Conservation (phyloP, 2,797 vertebrate genomes). For the Poliocrania exsul region DNA sequence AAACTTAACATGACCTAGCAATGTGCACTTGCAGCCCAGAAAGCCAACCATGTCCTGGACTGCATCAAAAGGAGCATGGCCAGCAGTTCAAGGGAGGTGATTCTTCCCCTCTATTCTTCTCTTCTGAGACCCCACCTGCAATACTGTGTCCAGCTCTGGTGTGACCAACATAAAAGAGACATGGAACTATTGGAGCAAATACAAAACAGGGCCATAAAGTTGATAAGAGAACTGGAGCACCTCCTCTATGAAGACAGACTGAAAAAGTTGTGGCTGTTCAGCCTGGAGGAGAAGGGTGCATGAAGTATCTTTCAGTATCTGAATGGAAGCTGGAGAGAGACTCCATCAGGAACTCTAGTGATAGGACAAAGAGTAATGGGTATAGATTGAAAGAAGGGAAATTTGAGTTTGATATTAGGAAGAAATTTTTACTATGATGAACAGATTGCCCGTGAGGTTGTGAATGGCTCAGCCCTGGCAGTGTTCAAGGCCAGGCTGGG, state of each 20-base stretch:
- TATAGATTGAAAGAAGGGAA: background rate
- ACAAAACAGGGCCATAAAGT: background rate
- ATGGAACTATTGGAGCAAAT: background rate
- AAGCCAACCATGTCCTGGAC: background rate
- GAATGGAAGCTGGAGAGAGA: background rate
- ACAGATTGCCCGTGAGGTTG: background rate
- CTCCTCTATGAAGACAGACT: background rate
- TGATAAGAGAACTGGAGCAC: background rate
- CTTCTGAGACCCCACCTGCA: background rate
- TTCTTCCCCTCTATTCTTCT: background rate
- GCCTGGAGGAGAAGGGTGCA: background rate
- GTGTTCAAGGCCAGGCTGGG: background rate
- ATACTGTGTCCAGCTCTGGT: no score
- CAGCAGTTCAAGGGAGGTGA: background rate
- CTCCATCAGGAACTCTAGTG: background rate
- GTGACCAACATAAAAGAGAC: no score
- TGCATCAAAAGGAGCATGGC: background rate
- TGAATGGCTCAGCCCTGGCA: background rate
- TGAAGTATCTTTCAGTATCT: background rate
- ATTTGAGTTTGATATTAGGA: background rate
- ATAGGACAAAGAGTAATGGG: background rate
- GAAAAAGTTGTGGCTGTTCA: background rate
- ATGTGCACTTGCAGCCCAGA: background rate
- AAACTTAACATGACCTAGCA: background rate
- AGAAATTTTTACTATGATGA: background rate